A percentile compares a stretch with the other conserved stretches of the same genome.
Conservation (phyloP, 2,888 invertebrate species). For the Cantharis rufa region DNA sequence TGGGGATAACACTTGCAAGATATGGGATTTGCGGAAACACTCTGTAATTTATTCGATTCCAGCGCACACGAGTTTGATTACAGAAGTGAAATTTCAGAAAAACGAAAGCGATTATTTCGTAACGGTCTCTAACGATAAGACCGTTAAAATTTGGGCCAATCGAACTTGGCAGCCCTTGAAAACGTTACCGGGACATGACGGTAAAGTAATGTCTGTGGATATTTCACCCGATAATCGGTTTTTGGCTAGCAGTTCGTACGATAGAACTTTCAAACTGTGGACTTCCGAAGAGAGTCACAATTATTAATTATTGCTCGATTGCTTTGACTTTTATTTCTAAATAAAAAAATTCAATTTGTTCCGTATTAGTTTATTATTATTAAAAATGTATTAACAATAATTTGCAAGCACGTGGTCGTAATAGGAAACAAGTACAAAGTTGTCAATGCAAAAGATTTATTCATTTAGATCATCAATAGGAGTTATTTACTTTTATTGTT, state of each 20-base stretch:
- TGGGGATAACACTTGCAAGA: constrained; percentile 89
- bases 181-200: constrained; percentile 93
- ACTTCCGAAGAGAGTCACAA: constrained; percentile 69
- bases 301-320: neutral
- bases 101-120: constrained; percentile 87
- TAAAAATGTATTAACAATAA: neutral
- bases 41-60: constrained; percentile 92
- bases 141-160: constrained; percentile 93
- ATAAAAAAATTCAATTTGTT: neutral
- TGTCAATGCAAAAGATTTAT: constrained; percentile 10
- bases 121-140: constrained; percentile 91
- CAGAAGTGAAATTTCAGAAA: constrained; percentile 87
- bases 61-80: constrained; percentile 87
- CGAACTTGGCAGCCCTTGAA: constrained; percentile 96
- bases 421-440: neutral
- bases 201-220: constrained; percentile 94
- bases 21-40: constrained; percentile 93
- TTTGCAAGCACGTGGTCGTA: constrained; percentile 1
- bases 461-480: constrained; percentile 20
- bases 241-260: constrained; percentile 92
- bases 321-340: neutral
- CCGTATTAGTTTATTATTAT: neutral
- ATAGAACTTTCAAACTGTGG: constrained; percentile 97
- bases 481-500: constrained; percentile 24
- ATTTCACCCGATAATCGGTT: constrained; percentile 87